These are phyloP conservation scores for Rhyacophila evoluta DNA, from an alignment of 2,888 invertebrate species.

Conservation along the genomic window DNA sequence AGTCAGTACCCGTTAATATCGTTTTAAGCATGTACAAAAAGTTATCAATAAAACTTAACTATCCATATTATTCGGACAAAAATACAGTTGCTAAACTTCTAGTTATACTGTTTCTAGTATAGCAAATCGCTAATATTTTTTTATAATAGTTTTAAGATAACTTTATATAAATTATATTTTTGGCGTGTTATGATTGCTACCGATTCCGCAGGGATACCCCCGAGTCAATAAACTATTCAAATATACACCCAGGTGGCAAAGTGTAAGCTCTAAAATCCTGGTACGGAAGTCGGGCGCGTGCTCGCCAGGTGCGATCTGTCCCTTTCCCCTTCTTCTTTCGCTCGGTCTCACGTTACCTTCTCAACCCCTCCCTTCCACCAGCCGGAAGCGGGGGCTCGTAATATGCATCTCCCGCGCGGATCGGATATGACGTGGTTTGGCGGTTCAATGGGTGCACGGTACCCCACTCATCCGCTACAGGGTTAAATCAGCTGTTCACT, in stretches of 20 bases:
- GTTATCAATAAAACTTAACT: too few relatives aligned
- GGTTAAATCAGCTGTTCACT: constrained; percentile 6
- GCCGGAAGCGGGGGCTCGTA: constrained; percentile 12
- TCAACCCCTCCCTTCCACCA: constrained; percentile 2
- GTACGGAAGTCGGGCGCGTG: neutral
- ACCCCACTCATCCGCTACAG: neutral
- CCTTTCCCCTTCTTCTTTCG: neutral
- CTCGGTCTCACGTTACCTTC: neutral
- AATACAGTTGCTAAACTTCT: too few relatives aligned
- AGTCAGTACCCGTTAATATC: too few relatives aligned
- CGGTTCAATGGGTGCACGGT: neutral
- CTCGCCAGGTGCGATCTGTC: constrained; percentile 18
- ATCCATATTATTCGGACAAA: too few relatives aligned
- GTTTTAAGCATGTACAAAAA: too few relatives aligned
- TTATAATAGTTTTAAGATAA: too few relatives aligned
- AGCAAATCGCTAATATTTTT: too few relatives aligned
- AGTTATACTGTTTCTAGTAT: too few relatives aligned
- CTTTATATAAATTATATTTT: too few relatives aligned
- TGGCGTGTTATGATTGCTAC: too few relatives aligned
- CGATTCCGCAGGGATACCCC: neutral
- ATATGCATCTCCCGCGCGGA: constrained; percentile 9
- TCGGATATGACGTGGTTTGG: constrained; percentile 12
- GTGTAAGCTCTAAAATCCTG: constrained; percentile 8
- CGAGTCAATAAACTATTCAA: neutral
- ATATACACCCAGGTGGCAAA: neutral